Conservation (phyloP, 2,113 vertebrate species). For the Pseudonaja textilis region DNA sequence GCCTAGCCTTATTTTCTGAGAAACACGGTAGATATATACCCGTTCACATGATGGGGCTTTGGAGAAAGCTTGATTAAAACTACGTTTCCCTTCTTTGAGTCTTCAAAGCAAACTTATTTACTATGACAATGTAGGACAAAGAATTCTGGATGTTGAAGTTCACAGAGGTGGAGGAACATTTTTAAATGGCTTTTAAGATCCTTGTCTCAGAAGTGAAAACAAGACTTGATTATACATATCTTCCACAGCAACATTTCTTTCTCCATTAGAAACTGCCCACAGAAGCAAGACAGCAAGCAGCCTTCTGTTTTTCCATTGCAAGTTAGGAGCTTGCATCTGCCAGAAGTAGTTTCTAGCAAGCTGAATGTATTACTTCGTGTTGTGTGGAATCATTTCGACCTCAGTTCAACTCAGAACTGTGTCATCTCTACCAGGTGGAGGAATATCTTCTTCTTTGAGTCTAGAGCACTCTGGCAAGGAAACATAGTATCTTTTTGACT, state of each 20-base stretch:
- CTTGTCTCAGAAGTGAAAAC: background rate
- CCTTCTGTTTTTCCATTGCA: background rate
- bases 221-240: background rate
- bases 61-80: background rate
- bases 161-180: background rate
- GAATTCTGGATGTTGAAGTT: background rate
- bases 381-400: background rate
- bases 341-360: background rate
- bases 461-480: background rate
- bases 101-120: background rate
- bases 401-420: background rate
- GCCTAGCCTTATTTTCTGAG: too few relatives aligned
- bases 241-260: background rate
- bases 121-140: background rate
- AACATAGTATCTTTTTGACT: background rate
- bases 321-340: background rate
- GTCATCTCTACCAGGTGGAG: background rate
- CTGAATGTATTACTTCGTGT: background rate
- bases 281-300: background rate
- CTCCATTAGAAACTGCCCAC: background rate
- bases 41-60: background rate
- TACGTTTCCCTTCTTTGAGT: background rate
- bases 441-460: background rate
- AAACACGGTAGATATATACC: background rate
- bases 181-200: background rate